Evolutionary conservation across 2,888 invertebrate genomes (phyloP).

Genomic region (Latrodectus elegans): DNA sequence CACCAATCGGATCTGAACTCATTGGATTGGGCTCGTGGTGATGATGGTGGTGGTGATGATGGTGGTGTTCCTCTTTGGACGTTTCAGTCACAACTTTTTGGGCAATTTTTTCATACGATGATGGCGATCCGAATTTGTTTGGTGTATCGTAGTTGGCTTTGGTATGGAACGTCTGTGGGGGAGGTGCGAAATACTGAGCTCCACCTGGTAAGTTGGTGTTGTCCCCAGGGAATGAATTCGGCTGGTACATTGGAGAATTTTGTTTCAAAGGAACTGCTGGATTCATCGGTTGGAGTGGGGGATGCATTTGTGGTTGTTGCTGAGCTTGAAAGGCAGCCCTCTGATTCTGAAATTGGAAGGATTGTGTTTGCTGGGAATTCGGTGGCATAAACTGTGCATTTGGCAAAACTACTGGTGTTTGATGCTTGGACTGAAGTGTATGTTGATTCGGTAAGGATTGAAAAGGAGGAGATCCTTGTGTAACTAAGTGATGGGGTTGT

Average conservation of each 20-base stretch:
- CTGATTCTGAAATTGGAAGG: background rate
- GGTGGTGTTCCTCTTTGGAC: slow-evolving; percentile 6
- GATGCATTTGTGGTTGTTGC: background rate
- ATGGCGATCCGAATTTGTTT: background rate
- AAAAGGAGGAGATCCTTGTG: background rate
- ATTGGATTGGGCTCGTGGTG: slow-evolving; percentile 40
- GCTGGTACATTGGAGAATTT: background rate
- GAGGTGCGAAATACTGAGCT: slow-evolving; percentile 61
- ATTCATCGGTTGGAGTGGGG: background rate
- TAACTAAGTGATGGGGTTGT: background rate
- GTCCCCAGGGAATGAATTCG: background rate
- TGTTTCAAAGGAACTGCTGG: background rate
- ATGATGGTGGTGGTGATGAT: slow-evolving; percentile 64
- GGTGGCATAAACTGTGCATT: background rate
- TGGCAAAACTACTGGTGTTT: background rate
- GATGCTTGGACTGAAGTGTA: background rate
- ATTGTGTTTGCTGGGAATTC: background rate
- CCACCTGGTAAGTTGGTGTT: slow-evolving; percentile 16
- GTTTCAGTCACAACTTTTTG: slow-evolving; percentile 18
- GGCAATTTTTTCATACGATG: slow-evolving; percentile 42
- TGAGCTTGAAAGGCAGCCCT: slow-evolving; percentile 7
- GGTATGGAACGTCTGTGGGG: slow-evolving; percentile 66
- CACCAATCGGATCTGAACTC: slow-evolving; percentile 46
- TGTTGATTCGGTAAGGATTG: background rate
- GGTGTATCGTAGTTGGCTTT: slow-evolving; percentile 52